Evolutionary conservation across 92 coral and sea anemone genomes (phyloP).

Genomic region (Epizoanthus illoricatus): DNA sequence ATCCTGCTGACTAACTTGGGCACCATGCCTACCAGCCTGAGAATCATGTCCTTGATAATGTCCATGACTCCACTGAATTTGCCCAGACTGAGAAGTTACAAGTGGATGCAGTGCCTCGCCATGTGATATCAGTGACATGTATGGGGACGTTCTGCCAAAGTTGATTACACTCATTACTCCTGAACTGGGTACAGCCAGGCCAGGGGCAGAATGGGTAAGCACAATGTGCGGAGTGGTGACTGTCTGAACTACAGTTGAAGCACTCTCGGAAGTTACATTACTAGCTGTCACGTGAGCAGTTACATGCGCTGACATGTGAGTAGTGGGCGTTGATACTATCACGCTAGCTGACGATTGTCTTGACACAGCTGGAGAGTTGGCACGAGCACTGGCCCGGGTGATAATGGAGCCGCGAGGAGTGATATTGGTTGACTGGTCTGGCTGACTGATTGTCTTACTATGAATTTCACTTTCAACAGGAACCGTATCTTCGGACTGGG

Average conservation of each 20-base stretch:
- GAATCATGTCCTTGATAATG: neutral
- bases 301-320: conserved; percentile 11
- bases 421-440: neutral
- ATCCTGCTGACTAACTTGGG: neutral
- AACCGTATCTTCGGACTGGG: conserved; percentile 27
- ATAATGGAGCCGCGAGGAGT: conserved; percentile 34
- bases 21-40: neutral
- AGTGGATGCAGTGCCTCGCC: neutral
- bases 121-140: neutral
- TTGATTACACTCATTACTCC: conserved; percentile 18
- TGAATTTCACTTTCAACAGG: conserved; percentile 20
- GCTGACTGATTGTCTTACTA: neutral
- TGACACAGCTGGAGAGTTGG: conserved; percentile 32
- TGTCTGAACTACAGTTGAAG: conserved; percentile 26
- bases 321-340: conserved; percentile 37
- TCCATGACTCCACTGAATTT: neutral
- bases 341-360: conserved; percentile 17
- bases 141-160: conserved; percentile 48
- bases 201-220: conserved; percentile 38
- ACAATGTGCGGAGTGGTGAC: conserved; percentile 43
- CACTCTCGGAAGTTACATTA: conserved; percentile 21
- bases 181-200: conserved; percentile 38
- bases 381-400: conserved; percentile 33
- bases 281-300: conserved; percentile 1
- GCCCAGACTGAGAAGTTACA: neutral